A percentile compares a stretch with the other conserved stretches of the same genome.
Conservation (phyloP, 2,797 vertebrate species). For the Buceros bicornis region DNA sequence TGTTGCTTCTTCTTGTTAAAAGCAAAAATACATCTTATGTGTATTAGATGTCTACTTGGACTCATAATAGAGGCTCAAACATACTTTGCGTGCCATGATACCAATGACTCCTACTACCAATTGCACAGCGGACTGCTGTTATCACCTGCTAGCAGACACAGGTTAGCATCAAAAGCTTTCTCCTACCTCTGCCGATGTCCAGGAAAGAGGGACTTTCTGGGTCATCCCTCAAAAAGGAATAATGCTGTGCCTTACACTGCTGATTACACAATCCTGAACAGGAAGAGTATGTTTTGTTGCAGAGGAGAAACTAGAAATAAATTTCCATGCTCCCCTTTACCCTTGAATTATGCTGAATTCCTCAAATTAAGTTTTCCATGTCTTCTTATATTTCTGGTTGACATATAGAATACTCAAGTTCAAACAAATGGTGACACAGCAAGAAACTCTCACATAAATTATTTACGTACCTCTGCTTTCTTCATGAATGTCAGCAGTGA, state of each 20-base stretch:
- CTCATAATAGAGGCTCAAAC: neutral
- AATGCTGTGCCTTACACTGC: neutral
- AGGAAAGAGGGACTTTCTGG: neutral
- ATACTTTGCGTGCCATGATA: neutral
- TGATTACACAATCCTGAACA: neutral
- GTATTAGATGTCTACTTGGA: neutral
- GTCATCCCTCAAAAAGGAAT: neutral
- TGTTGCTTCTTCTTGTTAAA: neutral
- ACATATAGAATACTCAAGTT: neutral
- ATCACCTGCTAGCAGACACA: neutral
- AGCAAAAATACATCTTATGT: neutral
- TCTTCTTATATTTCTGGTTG: neutral
- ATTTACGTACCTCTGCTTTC: conserved; percentile 52
- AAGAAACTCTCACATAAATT: neutral
- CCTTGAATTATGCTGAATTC: neutral
- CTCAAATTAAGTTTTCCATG: neutral
- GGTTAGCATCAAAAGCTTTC: neutral
- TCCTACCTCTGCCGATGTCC: neutral
- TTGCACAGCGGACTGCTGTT: neutral
- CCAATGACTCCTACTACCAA: neutral
- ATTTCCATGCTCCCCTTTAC: neutral
- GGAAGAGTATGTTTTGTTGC: neutral
- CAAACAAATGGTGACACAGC: neutral
- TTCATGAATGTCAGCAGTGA: conserved; percentile 18
- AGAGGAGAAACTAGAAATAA: neutral